Evolutionary conservation across 2,797 vertebrate genomes (phyloP).

Genomic region (Poeciliopsis infans): DNA sequence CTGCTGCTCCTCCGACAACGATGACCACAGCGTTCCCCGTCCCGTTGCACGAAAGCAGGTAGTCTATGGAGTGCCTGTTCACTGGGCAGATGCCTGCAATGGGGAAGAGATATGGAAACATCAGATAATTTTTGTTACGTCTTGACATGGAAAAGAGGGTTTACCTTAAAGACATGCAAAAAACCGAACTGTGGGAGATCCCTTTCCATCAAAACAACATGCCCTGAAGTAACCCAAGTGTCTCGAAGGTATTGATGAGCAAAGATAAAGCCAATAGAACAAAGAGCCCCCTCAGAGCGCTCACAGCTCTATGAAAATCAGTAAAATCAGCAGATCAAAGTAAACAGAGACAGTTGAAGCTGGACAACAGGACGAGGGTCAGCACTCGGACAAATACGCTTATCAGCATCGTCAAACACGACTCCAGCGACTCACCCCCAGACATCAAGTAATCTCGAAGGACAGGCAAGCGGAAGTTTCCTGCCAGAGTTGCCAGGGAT

Average conservation of each 20-base stretch:
- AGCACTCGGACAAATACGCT: slow-evolving; percentile 31
- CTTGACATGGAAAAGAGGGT: neutral
- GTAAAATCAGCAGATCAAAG: slow-evolving; percentile 49
- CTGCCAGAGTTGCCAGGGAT: slow-evolving; percentile 92
- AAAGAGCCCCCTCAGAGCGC: slow-evolving; percentile 35
- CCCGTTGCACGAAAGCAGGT: slow-evolving; percentile 90
- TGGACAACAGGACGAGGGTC: slow-evolving; percentile 72
- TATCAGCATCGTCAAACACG: slow-evolving; percentile 32
- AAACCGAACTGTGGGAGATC: neutral
- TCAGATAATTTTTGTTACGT: neutral
- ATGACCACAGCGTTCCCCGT: slow-evolving; percentile 94
- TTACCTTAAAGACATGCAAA: neutral
- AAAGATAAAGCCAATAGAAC: slow-evolving; percentile 25
- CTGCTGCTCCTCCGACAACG: slow-evolving; percentile 92
- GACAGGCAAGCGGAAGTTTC: slow-evolving; percentile 94
- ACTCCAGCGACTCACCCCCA: slow-evolving; percentile 83
- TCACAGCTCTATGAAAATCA: slow-evolving; percentile 26
- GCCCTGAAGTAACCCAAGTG: slow-evolving; percentile 11
- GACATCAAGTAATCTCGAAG: slow-evolving; percentile 97
- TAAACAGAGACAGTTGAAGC: slow-evolving; percentile 49
- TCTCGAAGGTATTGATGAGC: slow-evolving; percentile 20
- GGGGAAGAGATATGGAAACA: neutral
- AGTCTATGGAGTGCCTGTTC: slow-evolving; percentile 93
- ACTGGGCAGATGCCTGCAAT: slow-evolving; percentile 93
- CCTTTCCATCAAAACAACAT: slow-evolving; percentile 2